Conservation (phyloP, 2,797 vertebrate species). For the Sphenopsis melanotis region DNA sequence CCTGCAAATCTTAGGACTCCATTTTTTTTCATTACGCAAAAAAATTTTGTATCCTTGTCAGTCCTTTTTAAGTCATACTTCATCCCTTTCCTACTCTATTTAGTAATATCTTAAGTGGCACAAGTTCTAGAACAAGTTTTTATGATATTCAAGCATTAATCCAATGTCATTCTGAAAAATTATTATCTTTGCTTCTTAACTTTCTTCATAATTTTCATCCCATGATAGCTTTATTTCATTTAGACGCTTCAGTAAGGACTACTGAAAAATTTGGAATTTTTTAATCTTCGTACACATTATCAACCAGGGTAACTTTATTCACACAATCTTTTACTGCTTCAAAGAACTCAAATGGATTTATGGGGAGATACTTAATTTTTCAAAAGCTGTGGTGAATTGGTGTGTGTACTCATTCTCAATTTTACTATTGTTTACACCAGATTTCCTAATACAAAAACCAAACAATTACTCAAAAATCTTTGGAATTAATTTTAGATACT, state of each 20-base stretch:
- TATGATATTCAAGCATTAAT: background rate
- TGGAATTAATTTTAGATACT: background rate
- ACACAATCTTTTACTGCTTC: background rate
- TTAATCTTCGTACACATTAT: background rate
- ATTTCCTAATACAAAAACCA: background rate
- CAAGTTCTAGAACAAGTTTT: background rate
- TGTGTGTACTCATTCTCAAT: background rate
- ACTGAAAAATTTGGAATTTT: background rate
- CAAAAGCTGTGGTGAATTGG: background rate
- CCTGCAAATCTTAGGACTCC: background rate
- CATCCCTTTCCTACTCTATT: background rate
- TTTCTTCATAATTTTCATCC: background rate
- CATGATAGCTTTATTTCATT: background rate
- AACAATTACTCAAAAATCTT: background rate
- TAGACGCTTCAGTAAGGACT: background rate
- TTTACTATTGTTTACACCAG: background rate
- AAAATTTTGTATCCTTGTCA: background rate
- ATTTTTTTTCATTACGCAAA: background rate
- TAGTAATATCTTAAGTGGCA: background rate
- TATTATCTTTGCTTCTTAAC: background rate
- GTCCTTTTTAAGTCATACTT: background rate
- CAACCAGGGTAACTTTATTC: background rate
- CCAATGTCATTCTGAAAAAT: background rate
- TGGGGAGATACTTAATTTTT: background rate
- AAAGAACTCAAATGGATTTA: background rate